Percentiles rank a stretch among this genome's conserved stretches.
These are phyloP conservation scores for Chrysolina haemoptera DNA, from an alignment of 2,888 invertebrate species.

Conservation along the genomic window DNA sequence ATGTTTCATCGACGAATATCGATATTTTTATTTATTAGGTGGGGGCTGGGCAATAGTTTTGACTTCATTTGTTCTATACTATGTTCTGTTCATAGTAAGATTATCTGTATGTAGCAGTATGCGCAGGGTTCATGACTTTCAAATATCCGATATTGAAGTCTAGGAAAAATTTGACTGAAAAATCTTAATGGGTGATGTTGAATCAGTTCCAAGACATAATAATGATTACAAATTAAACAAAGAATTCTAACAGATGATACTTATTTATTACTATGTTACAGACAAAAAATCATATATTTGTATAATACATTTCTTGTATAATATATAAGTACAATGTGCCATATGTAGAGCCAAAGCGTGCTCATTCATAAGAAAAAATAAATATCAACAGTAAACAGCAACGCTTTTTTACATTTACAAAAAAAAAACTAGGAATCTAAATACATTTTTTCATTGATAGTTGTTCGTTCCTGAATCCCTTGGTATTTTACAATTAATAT, in stretches of 20 bases:
- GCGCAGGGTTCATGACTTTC: too few relatives aligned
- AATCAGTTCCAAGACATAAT: too few relatives aligned
- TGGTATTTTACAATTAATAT: conserved; percentile 30
- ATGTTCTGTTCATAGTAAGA: too few relatives aligned
- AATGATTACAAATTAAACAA: background rate
- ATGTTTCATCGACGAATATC: too few relatives aligned
- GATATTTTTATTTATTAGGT: too few relatives aligned
- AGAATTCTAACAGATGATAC: conserved; percentile 64
- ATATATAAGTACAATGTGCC: conserved; percentile 65
- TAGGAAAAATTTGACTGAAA: too few relatives aligned
- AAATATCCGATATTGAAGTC: too few relatives aligned
- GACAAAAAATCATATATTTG: conserved; percentile 59
- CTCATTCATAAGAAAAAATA: conserved; percentile 56
- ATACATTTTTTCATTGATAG: conserved; percentile 31
- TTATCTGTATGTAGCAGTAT: too few relatives aligned
- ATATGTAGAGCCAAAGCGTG: conserved; percentile 61
- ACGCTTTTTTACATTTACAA: conserved; percentile 56
- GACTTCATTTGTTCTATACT: too few relatives aligned
- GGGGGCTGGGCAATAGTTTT: too few relatives aligned
- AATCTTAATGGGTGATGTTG: too few relatives aligned
- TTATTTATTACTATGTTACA: conserved; percentile 68
- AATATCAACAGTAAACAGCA: conserved; percentile 60
- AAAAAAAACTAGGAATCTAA: conserved; percentile 50
- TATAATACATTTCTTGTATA: conserved; percentile 65
- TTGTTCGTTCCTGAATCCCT: conserved; percentile 48